Conservation (phyloP, 2,888 invertebrate genomes). For the Zelleria hepariella region DNA sequence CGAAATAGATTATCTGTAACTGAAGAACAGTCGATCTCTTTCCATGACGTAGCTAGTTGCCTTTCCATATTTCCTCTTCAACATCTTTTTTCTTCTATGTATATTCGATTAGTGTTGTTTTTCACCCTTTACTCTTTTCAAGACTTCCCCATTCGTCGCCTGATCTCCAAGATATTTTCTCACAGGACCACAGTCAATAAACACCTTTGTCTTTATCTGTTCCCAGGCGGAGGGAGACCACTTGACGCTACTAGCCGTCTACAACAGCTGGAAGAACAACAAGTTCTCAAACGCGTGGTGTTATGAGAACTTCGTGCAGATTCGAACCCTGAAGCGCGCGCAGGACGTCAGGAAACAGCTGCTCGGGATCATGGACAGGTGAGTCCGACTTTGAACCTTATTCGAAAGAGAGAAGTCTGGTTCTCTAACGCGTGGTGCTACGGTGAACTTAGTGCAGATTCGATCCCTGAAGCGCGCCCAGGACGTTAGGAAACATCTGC, state of each 20-base stretch:
- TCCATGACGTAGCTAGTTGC: too few relatives aligned
- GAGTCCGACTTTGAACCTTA: conserved; percentile 13
- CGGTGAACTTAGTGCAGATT: conserved; percentile 98
- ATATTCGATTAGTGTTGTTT: too few relatives aligned
- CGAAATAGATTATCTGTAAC: too few relatives aligned
- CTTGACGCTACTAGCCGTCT: conserved; percentile 96
- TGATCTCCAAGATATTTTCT: too few relatives aligned
- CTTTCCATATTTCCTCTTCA: too few relatives aligned
- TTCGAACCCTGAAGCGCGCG: conserved; percentile 94
- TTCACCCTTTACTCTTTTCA: too few relatives aligned
- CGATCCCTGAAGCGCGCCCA: conserved; percentile 96
- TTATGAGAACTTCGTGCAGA: conserved; percentile 99
- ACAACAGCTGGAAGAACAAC: conserved; percentile 99
- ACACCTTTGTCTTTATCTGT: too few relatives aligned
- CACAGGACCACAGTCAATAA: too few relatives aligned
- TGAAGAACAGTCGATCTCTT: too few relatives aligned
- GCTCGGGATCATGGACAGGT: conserved; percentile 97
- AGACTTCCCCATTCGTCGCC: too few relatives aligned
- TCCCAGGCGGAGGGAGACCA: conserved; percentile 97
- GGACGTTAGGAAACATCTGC: conserved; percentile 96
- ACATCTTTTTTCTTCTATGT: too few relatives aligned
- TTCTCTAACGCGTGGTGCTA: conserved; percentile 99
- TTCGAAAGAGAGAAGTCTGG: conserved; percentile 89
- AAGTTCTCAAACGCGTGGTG: conserved; percentile 99
- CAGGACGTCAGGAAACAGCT: conserved; percentile 98